These are phyloP conservation scores for Saccostrea glomerata DNA, from an alignment of 1,140 invertebrate genomes.

Conservation along the genomic window DNA sequence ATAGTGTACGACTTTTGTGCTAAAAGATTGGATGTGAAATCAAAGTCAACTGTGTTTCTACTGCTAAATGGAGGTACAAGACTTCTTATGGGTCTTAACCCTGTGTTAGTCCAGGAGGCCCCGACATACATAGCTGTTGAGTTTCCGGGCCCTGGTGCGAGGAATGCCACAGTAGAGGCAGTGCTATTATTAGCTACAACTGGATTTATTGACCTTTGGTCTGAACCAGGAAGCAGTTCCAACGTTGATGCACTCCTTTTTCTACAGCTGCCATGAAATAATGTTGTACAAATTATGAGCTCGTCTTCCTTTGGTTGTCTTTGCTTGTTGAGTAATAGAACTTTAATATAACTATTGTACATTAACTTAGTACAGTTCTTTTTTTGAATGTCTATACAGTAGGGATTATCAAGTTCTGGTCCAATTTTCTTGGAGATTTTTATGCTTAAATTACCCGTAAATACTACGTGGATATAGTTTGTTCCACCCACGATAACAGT, in stretches of 20 bases:
- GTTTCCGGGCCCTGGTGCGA: slow-evolving; percentile 95
- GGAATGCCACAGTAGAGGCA: slow-evolving; percentile 97
- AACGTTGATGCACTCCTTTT: slow-evolving; percentile 94
- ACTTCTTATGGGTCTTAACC: slow-evolving; percentile 89
- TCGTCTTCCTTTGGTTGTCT: slow-evolving; percentile 82
- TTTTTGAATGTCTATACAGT: slow-evolving; percentile 82
- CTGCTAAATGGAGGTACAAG: slow-evolving; percentile 97
- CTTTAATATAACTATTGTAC: slow-evolving; percentile 97
- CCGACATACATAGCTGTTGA: slow-evolving; percentile 97
- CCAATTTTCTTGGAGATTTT: not conserved
- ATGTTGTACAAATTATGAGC: slow-evolving; percentile 94
- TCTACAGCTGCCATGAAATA: slow-evolving; percentile 93
- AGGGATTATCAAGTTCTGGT: slow-evolving; percentile 88
- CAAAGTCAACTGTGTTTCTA: slow-evolving; percentile 93
- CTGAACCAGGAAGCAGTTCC: slow-evolving; percentile 82
- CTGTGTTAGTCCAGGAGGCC: slow-evolving; percentile 95
- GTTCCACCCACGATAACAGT: not conserved
- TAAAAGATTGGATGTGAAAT: slow-evolving; percentile 84
- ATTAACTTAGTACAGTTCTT: slow-evolving; percentile 78
- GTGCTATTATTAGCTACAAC: slow-evolving; percentile 97
- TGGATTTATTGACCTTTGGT: slow-evolving; percentile 83
- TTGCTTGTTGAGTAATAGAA: slow-evolving; percentile 94
- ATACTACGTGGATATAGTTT: not conserved
- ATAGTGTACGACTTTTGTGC: slow-evolving; percentile 50
- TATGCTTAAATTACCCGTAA: not conserved